phyloP scores from a whole-genome alignment of 2,113 vertebrate species.

The Pituophis catenifer region DNA sequence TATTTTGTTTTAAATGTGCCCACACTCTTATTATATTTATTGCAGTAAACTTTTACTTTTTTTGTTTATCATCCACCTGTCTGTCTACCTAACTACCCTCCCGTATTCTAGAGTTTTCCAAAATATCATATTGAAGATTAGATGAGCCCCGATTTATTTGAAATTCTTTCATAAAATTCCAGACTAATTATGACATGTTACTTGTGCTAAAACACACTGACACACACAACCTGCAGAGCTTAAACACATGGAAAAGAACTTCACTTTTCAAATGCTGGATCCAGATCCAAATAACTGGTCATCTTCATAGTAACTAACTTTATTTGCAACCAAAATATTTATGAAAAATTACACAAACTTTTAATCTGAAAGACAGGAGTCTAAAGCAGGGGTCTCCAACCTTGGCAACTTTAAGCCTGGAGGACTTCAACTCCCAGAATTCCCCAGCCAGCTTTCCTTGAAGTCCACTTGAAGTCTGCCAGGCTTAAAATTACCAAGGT shows the following conservation, averaged over 20 bases:
- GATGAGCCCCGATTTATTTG: neutral
- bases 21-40: neutral
- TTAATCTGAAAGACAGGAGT: neutral
- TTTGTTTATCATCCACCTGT: neutral
- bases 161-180: neutral
- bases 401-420: too few relatives aligned
- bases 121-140: neutral
- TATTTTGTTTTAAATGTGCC: neutral
- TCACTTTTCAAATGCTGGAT: fast-evolving
- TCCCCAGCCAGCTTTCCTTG: too few relatives aligned
- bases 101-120: neutral
- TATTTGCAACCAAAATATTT: neutral
- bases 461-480: too few relatives aligned
- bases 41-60: neutral
- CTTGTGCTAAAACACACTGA: neutral
- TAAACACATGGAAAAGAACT: neutral
- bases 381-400: too few relatives aligned
- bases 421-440: too few relatives aligned
- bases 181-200: neutral
- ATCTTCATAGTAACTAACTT: neutral
- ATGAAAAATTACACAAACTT: slow-evolving; percentile 7
- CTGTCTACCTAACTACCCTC: neutral
- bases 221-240: neutral
- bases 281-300: neutral
- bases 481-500: too few relatives aligned